These are phyloP conservation scores for Montipora cactus DNA, from an alignment of 64 coral and sea anemone species.

Conservation along the genomic window DNA sequence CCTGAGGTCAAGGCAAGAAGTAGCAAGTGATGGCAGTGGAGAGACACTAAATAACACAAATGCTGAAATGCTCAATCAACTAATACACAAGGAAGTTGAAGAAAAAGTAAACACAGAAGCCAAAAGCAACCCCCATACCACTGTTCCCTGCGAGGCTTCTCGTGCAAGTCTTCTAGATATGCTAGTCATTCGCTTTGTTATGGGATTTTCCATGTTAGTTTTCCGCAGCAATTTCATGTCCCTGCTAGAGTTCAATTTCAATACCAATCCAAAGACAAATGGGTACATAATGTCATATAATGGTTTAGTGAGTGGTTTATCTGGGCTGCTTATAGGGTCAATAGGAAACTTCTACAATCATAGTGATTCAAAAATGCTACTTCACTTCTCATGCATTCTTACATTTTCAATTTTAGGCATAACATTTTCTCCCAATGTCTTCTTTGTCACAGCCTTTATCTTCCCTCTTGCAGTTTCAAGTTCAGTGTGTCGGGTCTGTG, in stretches of 20 bases:
- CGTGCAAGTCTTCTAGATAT: conserved; percentile 65
- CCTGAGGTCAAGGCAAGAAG: background rate
- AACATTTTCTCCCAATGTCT: conserved; percentile 87
- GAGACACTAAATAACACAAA: background rate
- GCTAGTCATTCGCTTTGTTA: conserved; percentile 86
- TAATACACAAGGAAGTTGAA: background rate
- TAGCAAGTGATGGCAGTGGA: background rate
- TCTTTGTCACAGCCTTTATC: conserved; percentile 69
- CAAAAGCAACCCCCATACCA: background rate
- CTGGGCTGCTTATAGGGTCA: conserved; percentile 80
- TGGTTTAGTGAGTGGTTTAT: conserved; percentile 78
- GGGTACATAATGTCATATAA: conserved; percentile 96
- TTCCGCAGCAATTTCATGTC: conserved; percentile 91
- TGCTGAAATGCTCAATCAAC: background rate
- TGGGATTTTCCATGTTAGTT: conserved; percentile 93
- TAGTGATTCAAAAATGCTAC: conserved; percentile 86
- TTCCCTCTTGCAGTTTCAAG: conserved; percentile 86
- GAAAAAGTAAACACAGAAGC: background rate
- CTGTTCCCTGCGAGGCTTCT: conserved; percentile 37
- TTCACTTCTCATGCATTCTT: conserved; percentile 76
- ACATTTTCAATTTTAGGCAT: conserved; percentile 76
- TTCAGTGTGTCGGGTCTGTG: conserved; percentile 77
- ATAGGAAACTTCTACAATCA: conserved; percentile 72
- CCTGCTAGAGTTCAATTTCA: conserved; percentile 86
- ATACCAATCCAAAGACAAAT: conserved; percentile 83